phyloP scores from a whole-genome alignment of 2,113 vertebrate species.

The Grantiella picta region DNA sequence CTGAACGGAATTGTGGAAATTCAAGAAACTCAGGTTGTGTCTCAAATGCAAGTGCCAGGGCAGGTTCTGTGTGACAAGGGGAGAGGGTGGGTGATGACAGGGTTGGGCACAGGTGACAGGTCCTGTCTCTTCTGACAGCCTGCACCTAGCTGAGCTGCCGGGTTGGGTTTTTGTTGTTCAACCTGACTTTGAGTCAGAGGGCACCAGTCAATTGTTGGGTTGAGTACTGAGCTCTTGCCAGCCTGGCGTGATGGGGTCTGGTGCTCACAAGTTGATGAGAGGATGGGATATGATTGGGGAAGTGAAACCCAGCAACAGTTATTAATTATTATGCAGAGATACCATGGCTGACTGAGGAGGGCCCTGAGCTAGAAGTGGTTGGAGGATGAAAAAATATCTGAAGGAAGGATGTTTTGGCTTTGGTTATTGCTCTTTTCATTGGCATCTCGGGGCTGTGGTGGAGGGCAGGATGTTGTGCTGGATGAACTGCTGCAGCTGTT shows the following conservation, averaged over 20 bases:
- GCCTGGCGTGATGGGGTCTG: rapidly evolving
- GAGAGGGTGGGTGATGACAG: background rate
- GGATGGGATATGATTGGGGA: background rate
- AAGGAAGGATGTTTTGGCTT: background rate
- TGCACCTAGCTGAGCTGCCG: background rate
- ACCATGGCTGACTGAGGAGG: background rate
- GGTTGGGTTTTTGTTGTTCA: background rate
- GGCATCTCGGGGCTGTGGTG: background rate
- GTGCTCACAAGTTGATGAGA: background rate
- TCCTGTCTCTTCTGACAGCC: background rate
- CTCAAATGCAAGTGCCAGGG: background rate
- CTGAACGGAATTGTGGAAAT: background rate
- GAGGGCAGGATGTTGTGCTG: background rate
- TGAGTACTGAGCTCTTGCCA: background rate
- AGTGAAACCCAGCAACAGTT: background rate
- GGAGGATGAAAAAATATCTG: too few relatives aligned
- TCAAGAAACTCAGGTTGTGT: background rate
- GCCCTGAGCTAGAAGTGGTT: background rate
- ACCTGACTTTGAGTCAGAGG: rapidly evolving
- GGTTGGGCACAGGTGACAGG: too few relatives aligned
- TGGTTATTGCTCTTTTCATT: background rate
- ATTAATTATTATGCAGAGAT: background rate
- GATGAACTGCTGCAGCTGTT: background rate
- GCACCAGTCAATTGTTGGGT: background rate
- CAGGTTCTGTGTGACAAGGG: background rate